phyloP scores from a whole-genome alignment of 30 jellyfish, hydroid and myxozoan species.

The Aurelia aurita complex sp. Pacific region DNA sequence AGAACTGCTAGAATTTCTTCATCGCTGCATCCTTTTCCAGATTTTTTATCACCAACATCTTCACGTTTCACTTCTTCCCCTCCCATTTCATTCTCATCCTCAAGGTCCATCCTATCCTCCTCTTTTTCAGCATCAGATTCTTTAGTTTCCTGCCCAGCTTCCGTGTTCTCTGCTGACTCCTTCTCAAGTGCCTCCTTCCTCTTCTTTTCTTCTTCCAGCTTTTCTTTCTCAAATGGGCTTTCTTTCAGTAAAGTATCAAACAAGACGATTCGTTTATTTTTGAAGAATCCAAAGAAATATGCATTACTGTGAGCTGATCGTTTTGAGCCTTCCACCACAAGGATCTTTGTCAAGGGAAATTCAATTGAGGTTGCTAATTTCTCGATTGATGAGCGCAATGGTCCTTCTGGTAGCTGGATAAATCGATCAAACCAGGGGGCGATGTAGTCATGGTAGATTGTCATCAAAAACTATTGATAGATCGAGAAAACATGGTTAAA shows the following conservation, averaged over 20 bases:
- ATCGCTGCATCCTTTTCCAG: conserved; percentile 80
- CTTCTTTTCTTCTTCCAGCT: conserved; percentile 58
- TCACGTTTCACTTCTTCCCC: conserved; percentile 15
- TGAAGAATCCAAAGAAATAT: conserved; percentile 94
- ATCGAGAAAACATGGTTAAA: no score
- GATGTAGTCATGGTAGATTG: conserved; percentile 96
- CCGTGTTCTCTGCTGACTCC: conserved; percentile 6
- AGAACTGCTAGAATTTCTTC: conserved; percentile 92
- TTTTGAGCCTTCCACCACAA: conserved; percentile 97
- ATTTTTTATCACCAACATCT: conserved; percentile 14
- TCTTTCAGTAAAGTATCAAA: conserved; percentile 88
- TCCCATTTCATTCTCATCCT: neutral
- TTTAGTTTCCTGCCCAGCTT: conserved; percentile 16
- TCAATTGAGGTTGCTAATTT: conserved; percentile 79
- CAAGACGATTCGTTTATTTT: conserved; percentile 89
- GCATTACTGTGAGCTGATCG: conserved; percentile 99
- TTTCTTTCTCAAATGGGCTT: conserved; percentile 93
- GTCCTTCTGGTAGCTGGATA: conserved; percentile 93
- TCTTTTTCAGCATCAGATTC: neutral
- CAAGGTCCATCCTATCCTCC: neutral
- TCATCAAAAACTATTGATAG: conserved; percentile 78
- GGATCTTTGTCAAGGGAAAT: conserved; percentile 89
- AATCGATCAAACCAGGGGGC: conserved; percentile 98
- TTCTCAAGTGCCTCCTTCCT: conserved; percentile 25
- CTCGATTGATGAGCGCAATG: conserved; percentile 77